These are phyloP conservation scores for Coracias cyanogaster DNA, from an alignment of 2,797 vertebrate species.

Conservation along the genomic window DNA sequence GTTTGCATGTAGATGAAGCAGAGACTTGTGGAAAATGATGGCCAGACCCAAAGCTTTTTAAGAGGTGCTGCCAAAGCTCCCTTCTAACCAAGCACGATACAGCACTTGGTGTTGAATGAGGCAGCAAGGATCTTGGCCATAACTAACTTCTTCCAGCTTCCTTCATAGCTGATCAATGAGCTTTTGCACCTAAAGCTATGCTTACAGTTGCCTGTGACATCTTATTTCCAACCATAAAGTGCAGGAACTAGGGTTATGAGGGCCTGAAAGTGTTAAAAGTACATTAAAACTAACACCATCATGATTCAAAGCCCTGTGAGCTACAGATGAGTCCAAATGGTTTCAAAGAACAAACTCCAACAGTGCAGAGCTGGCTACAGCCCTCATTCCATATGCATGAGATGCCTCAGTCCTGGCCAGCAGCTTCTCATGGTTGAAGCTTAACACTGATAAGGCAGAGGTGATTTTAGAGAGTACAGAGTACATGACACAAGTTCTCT, in stretches of 20 bases:
- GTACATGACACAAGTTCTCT: background rate
- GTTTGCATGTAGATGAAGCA: background rate
- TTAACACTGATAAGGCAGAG: background rate
- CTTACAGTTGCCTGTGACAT: background rate
- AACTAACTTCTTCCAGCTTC: background rate
- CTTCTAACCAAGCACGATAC: background rate
- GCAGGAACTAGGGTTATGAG: accelerated
- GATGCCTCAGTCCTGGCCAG: background rate
- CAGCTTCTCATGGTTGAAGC: background rate
- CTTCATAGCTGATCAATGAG: background rate
- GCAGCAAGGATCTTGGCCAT: background rate
- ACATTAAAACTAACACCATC: accelerated
- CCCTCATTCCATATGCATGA: background rate
- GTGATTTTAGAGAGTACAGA: background rate
- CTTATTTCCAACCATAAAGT: background rate
- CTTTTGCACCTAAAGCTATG: background rate
- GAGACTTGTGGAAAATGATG: background rate
- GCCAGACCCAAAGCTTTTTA: background rate
- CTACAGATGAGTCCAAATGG: accelerated
- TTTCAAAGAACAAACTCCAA: background rate
- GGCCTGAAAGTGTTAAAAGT: background rate
- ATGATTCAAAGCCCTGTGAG: background rate
- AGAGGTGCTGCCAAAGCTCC: background rate
- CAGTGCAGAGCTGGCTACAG: background rate
- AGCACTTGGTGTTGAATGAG: accelerated